A percentile compares a stretch with the other conserved stretches of the same genome.
Conservation (phyloP, 2,113 vertebrate genomes). For the Ochotona princeps region DNA sequence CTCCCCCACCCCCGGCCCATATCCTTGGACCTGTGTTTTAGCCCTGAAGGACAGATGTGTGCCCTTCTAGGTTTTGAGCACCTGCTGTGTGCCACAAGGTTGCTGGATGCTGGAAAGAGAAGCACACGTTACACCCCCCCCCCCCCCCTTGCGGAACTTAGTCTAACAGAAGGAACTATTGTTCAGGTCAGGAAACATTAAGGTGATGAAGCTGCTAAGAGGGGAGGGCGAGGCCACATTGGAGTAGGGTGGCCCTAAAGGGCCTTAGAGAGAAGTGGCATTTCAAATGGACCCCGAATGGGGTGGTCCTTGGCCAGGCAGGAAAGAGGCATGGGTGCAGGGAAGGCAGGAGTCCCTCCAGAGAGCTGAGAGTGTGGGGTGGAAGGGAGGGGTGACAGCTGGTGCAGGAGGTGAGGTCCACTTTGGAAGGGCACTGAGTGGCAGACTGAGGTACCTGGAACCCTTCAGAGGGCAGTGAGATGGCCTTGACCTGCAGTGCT, state of each 20-base stretch:
- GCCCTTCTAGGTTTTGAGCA: background rate
- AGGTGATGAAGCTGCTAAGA: background rate
- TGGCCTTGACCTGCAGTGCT: background rate
- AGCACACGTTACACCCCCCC: background rate
- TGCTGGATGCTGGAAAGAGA: background rate
- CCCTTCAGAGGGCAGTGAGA: background rate
- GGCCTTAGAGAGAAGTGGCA: background rate
- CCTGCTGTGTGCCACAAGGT: background rate
- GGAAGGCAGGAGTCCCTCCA: too few relatives aligned
- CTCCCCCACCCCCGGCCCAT: background rate
- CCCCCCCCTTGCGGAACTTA: constrained; percentile 1
- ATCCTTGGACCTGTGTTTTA: background rate
- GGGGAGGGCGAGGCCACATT: background rate
- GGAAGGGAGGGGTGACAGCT: background rate
- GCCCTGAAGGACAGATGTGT: background rate
- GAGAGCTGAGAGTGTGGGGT: background rate
- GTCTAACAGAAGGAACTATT: background rate
- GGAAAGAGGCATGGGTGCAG: background rate
- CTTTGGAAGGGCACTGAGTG: background rate
- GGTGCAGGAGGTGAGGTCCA: background rate
- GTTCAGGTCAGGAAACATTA: background rate
- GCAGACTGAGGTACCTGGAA: background rate
- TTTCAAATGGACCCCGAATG: constrained; percentile 26
- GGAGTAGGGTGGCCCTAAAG: background rate
- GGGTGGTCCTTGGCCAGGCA: background rate